Evolutionary conservation across 2,888 invertebrate genomes (phyloP).

Genomic region (Lepetodrilus schrolli): DNA sequence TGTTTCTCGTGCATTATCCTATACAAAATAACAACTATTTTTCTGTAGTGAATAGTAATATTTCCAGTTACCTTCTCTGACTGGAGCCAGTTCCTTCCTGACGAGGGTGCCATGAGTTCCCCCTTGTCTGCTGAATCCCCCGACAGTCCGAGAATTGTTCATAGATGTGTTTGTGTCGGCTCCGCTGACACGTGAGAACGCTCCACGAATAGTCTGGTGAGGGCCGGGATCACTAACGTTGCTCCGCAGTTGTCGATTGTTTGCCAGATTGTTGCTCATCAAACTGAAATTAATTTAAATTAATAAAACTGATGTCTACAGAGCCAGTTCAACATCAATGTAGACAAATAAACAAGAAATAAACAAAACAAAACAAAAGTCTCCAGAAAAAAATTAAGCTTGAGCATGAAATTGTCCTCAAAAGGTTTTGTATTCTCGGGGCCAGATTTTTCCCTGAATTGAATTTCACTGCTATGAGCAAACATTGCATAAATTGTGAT

Average conservation of each 20-base stretch:
- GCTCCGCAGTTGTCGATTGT: conserved; percentile 24
- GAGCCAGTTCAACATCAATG: no score
- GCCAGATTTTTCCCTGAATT: no score
- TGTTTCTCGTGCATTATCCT: no score
- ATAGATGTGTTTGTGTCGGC: conserved; percentile 14
- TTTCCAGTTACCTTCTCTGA: conserved; percentile 60
- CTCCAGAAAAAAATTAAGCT: no score
- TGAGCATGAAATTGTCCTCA: no score
- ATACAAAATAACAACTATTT: no score
- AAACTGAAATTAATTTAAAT: not conserved
- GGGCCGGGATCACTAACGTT: conserved; percentile 24
- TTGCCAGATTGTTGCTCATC: conserved; percentile 20
- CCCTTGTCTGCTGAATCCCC: not conserved
- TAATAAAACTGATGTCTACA: no score
- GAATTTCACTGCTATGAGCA: no score
- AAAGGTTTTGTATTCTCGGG: no score
- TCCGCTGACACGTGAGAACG: conserved; percentile 1
- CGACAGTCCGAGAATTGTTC: not conserved
- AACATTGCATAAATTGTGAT: no score
- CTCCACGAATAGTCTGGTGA: conserved; percentile 31
- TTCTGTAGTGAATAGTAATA: not conserved
- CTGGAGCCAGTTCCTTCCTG: conserved; percentile 63
- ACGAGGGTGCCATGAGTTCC: not conserved
- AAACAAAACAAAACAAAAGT: no score
- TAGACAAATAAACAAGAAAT: no score